Conservation (phyloP, 1,140 invertebrate species). For the Macrocentrus cingulum region DNA sequence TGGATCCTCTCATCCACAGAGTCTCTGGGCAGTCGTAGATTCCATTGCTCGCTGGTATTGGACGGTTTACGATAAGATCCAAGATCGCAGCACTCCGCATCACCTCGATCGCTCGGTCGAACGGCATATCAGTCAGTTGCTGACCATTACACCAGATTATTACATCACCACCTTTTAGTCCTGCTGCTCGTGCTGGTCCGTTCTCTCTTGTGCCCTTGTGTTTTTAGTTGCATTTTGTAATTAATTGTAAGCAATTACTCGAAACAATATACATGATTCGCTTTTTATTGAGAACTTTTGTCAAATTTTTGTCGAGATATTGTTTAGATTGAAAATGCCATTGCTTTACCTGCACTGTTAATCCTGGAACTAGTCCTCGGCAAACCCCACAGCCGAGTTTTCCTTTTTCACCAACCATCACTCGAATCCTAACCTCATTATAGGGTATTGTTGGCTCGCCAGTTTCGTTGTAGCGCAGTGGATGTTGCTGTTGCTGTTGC, state of each 20-base stretch:
- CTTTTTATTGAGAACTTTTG: too few species aligned
- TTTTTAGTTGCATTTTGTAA: neutral
- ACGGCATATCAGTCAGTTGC: constrained; percentile 51
- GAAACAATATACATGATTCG: too few species aligned
- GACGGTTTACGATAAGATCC: constrained; percentile 51
- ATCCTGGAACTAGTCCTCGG: constrained; percentile 51
- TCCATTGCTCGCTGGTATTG: constrained; percentile 40
- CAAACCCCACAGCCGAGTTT: constrained; percentile 55
- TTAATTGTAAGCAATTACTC: too few species aligned
- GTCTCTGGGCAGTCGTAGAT: constrained; percentile 52
- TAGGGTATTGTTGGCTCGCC: constrained; percentile 38
- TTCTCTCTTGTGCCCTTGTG: constrained; percentile 86
- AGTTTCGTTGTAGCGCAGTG: constrained; percentile 41
- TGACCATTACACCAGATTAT: constrained; percentile 86
- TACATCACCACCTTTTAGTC: constrained; percentile 87
- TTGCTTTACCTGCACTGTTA: constrained; percentile 50
- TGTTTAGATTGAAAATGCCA: neutral
- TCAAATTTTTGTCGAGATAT: too few species aligned
- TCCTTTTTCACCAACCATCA: constrained; percentile 53
- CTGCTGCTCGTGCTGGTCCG: constrained; percentile 83
- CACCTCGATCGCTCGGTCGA: constrained; percentile 53
- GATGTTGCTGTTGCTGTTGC: constrained; percentile 47
- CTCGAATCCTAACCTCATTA: constrained; percentile 51
- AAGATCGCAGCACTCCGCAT: constrained; percentile 51
- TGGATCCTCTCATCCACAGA: constrained; percentile 51